These are phyloP conservation scores for Microcebus murinus DNA, from an alignment of 2,113 vertebrate species.

Conservation along the genomic window DNA sequence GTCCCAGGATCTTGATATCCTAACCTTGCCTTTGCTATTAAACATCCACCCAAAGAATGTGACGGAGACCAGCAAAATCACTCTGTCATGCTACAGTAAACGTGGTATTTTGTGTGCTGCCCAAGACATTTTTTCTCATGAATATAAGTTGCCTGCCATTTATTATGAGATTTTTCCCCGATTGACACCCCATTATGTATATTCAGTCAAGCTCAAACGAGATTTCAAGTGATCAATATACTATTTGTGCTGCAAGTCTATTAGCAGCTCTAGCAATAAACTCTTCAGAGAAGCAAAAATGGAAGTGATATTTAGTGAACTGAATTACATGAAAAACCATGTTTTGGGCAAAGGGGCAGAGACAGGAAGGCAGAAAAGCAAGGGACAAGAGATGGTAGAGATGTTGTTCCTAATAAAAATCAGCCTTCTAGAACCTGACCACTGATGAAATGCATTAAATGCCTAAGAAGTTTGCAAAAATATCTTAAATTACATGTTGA, in stretches of 20 bases:
- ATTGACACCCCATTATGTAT: conserved; percentile 56
- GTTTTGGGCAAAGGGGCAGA: background rate
- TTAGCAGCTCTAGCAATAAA: conserved; percentile 48
- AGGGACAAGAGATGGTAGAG: background rate
- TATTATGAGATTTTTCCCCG: conserved; percentile 66
- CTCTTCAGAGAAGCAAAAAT: conserved; percentile 51
- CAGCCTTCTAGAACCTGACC: background rate
- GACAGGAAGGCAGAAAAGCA: background rate
- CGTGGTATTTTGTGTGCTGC: conserved; percentile 66
- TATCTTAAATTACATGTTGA: background rate
- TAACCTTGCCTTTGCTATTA: conserved; percentile 55
- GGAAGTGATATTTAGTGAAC: conserved; percentile 33
- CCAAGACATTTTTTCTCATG: conserved; percentile 68
- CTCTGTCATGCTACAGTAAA: conserved; percentile 59
- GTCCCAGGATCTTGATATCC: background rate
- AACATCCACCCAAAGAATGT: background rate
- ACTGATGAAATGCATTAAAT: background rate
- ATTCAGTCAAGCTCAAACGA: conserved; percentile 65
- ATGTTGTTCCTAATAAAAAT: background rate
- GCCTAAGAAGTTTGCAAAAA: background rate
- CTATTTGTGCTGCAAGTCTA: conserved; percentile 48
- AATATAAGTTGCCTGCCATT: conserved; percentile 72
- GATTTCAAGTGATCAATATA: conserved; percentile 48
- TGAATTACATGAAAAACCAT: background rate
- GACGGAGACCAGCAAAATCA: background rate